phyloP scores from a whole-genome alignment of 2,797 vertebrate genomes.

The Threskiornis aethiopicus region DNA sequence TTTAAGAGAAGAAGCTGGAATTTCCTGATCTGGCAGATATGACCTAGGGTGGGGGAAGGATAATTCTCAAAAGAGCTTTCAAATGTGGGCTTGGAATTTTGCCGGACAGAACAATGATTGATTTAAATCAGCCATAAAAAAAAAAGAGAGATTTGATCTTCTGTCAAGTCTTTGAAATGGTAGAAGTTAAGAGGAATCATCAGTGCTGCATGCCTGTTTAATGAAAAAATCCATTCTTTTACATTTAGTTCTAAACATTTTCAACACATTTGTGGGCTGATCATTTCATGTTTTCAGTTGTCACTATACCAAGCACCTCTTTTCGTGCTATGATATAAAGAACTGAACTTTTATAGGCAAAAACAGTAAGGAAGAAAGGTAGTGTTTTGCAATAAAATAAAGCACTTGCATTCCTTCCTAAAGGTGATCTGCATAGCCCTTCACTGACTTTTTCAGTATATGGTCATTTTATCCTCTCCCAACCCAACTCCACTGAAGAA shows the following conservation, averaged over 20 bases:
- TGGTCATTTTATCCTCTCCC: not conserved
- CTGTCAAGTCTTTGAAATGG: slow-evolving; percentile 14
- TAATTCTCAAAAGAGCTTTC: slow-evolving; percentile 43
- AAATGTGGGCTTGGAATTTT: slow-evolving; percentile 23
- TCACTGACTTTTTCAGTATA: not conserved
- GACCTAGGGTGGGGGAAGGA: not conserved
- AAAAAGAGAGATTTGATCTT: not conserved
- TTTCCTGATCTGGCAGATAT: slow-evolving; percentile 55
- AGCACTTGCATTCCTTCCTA: not conserved
- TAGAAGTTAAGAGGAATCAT: slow-evolving; percentile 22
- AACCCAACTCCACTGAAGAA: not conserved
- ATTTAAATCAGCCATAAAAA: slow-evolving; percentile 38
- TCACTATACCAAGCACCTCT: not conserved
- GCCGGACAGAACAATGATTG: slow-evolving; percentile 27
- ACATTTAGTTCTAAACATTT: not conserved
- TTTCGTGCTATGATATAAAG: not conserved
- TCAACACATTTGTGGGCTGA: not conserved
- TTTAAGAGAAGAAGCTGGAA: slow-evolving; percentile 44
- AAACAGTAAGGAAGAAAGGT: not conserved
- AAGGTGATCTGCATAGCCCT: not conserved
- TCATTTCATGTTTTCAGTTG: not conserved
- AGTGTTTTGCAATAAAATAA: not conserved
- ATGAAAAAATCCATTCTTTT: slow-evolving; percentile 35
- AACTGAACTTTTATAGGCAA: not conserved
- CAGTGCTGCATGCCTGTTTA: not conserved